Evolutionary conservation across 1,140 invertebrate species (phyloP).

Genomic region (Macrostomum lignano): DNA sequence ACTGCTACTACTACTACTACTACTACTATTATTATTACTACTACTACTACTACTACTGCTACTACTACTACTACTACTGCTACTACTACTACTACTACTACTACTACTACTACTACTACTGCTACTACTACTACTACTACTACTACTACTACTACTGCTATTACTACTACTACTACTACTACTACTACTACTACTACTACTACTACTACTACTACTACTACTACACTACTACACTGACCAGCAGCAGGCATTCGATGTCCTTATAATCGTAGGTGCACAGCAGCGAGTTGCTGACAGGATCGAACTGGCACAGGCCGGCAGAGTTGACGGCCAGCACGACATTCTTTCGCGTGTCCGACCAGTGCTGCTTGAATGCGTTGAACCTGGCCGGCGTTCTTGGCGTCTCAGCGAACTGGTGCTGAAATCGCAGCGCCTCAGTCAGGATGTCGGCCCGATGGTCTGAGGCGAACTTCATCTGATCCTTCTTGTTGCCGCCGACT

Average conservation of each 20-base stretch:
- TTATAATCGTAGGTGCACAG: conserved; percentile 54
- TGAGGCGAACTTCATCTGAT: conserved; percentile 84
- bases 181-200: too few species aligned
- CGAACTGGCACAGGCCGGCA: conserved; percentile 58
- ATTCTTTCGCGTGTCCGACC: conserved; percentile 60
- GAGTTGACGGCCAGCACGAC: conserved; percentile 60
- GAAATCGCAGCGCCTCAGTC: conserved; percentile 51
- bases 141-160: too few species aligned
- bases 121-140: too few species aligned
- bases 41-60: too few species aligned
- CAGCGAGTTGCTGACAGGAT: conserved; percentile 43
- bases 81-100: too few species aligned
- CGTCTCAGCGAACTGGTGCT: conserved; percentile 7
- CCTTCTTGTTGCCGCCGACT: conserved; percentile 49
- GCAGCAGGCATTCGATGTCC: conserved; percentile 68
- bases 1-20: too few species aligned
- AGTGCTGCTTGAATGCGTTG: conserved; percentile 73
- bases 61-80: too few species aligned
- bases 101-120: too few species aligned
- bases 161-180: too few species aligned
- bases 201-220: too few species aligned
- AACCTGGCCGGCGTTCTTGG: conserved; percentile 5
- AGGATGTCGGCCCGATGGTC: conserved; percentile 68
- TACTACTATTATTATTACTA: too few species aligned
- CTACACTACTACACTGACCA: too few species aligned